These are phyloP conservation scores for Chaetodon trifasciatus DNA, from an alignment of 2,797 vertebrate genomes.

Conservation along the genomic window DNA sequence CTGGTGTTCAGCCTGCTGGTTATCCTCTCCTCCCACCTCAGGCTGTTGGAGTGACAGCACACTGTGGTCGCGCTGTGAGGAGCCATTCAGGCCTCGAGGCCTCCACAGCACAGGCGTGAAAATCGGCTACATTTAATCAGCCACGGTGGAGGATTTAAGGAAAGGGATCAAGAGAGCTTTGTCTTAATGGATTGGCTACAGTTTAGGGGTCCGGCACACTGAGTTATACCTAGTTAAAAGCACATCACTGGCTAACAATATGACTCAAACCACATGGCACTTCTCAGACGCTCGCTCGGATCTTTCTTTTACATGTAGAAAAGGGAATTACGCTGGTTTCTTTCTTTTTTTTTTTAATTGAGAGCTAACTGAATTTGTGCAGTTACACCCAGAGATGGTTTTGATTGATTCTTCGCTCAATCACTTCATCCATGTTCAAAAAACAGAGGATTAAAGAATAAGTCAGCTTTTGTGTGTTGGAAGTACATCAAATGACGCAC, in stretches of 20 bases:
- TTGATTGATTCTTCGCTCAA: conserved; percentile 57
- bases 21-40: conserved; percentile 55
- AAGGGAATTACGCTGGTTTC: conserved; percentile 3
- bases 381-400: conserved; percentile 44
- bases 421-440: conserved; percentile 54
- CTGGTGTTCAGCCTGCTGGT: conserved; percentile 44
- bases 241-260: conserved; percentile 69
- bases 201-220: conserved; percentile 73
- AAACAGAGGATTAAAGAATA: conserved; percentile 62
- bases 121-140: conserved; percentile 86
- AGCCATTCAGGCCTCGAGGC: conserved; percentile 75
- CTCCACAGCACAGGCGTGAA: conserved; percentile 78
- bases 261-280: conserved; percentile 82
- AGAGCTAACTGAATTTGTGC: conserved; percentile 36
- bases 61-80: conserved; percentile 66
- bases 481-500: conserved; percentile 63
- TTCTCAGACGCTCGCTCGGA: conserved; percentile 20
- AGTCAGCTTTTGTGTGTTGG: conserved; percentile 66
- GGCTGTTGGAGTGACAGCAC: conserved; percentile 68
- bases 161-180: conserved; percentile 82
- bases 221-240: conserved; percentile 78
- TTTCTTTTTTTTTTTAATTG: conserved; percentile 1
- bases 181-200: conserved; percentile 85
- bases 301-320: conserved; percentile 21
- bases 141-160: conserved; percentile 80